Base-by-base conservation (phyloP, 2,113 vertebrate genomes). In the Stegastes partitus region DNA sequence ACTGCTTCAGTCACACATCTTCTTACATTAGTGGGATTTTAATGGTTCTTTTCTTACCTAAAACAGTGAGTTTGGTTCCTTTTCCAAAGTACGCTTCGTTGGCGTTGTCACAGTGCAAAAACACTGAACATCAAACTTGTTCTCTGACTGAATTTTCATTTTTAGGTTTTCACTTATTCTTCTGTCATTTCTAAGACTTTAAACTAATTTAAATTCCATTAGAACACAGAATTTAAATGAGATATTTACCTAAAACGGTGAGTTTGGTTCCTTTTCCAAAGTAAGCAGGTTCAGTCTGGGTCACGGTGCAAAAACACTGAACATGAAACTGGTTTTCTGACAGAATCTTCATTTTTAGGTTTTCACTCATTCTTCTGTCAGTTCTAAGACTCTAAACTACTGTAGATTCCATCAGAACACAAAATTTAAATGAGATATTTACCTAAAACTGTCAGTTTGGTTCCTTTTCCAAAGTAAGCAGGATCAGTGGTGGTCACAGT, bases 71-170 rank as follows among this genome's bases (percentile, higher is more conserved):
- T 23, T 53, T 53, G 3, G 51, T 53, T 53, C 51, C 51, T 53
- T 63, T 23, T 39, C 90, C 95, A 0, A 96, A 96, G 51, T 94
- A 70, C 0, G 92, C 82, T 88, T 92, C 68, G 92, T 63, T 55
- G 23, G 1, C 5, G 11, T 34, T 57, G 72, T 65, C 86, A 87
- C 85, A 53, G 71, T 79, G 75, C 11, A 71, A 54, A 71, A 44
- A 71, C 23, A 57, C 64, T 67, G 25, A 64, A 39, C 82, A 82
- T 50, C 3, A 79, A 87, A 75, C 68, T 42, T 23, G 18, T 53
- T 75, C 9, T 73, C 22, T 7, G 0, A 6, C 31, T 42, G 0
- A 57, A 42, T 21, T 15, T 28, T 22, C 8, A 44, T 11, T 31
- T 12, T 8, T 26, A 23, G 0, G 1, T 8, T n/a, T 34, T 37